Conservation (phyloP, 1,140 invertebrate genomes). For the Papilio aristodemus region DNA sequence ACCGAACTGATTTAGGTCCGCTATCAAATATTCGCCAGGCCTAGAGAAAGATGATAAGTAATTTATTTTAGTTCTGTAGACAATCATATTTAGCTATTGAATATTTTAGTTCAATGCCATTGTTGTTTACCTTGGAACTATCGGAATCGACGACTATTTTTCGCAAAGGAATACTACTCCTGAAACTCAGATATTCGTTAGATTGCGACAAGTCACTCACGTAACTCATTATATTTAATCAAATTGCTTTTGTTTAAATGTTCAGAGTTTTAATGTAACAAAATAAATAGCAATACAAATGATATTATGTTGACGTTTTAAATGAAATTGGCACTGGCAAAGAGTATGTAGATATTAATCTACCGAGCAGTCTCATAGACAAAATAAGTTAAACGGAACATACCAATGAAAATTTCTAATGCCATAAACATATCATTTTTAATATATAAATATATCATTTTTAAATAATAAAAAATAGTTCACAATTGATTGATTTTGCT, state of each 20-base stretch:
- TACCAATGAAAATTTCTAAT: too few relatives aligned
- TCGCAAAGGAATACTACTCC: conserved; percentile 89
- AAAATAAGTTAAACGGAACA: too few relatives aligned
- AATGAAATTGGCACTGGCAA: not conserved
- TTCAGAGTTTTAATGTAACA: not conserved
- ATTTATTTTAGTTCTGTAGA: conserved; percentile 16
- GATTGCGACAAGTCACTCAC: conserved; percentile 87
- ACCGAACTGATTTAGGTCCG: conserved; percentile 88
- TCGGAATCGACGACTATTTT: conserved; percentile 91
- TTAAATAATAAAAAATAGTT: too few relatives aligned
- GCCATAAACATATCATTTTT: too few relatives aligned
- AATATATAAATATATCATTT: too few relatives aligned
- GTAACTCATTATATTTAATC: conserved; percentile 80
- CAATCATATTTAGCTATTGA: conserved; percentile 1
- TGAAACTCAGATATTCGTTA: conserved; percentile 92
- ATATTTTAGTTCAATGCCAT: conserved; percentile 18
- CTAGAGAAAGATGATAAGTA: conserved; percentile 69
- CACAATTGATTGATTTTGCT: too few relatives aligned
- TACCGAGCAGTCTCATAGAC: too few relatives aligned
- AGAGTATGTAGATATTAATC: not conserved
- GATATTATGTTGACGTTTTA: conserved; percentile 16
- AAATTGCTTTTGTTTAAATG: conserved; percentile 1
- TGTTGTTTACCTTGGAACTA: conserved; percentile 84
- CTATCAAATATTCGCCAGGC: conserved; percentile 94
- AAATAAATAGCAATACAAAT: not conserved